Evolutionary conservation across 1,140 invertebrate genomes (phyloP), one percentile per base, ranked within the genome.

Genomic region (Diorhabda elongata): DNA sequence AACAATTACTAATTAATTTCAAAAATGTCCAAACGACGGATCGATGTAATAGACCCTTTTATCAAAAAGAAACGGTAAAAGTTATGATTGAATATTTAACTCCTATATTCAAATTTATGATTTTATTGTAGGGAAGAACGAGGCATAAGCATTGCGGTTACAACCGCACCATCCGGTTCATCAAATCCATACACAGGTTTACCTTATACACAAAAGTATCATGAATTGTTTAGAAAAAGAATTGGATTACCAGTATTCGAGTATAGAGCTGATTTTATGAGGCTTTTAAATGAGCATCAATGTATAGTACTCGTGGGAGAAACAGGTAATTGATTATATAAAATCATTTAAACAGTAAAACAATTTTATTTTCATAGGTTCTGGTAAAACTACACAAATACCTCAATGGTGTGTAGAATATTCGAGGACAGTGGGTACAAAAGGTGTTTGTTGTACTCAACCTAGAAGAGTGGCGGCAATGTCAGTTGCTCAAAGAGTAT

Each of bases 381-480:
- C 94, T 68, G 97, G 97, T 1, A 99, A 99, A 85, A 99, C 98
- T 2, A 99, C 98, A 44, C 97, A 94, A 77, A 94, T 94, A 76
- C 92, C 92, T 2, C 93, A 95, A 82, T 90, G 95, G 95, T 97
- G 95, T 82, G 91, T 97, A 1, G 95, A 98, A 74, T 97, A 91
- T 85, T 91, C 95, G 0, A 80, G 85, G 26, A 85, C 88, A 7
- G 83, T 87, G 58, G 90, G 90, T 0, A 85, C 81, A 79, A 94
- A 91, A 80, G 93, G 91, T 8, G 97, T 99, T 0, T 96, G 96
- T 4, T 99, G 98, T 83, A 99, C 98, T 0, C 97, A 98, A 80
- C 98, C 98, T 0, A 85, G 98, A 77, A 83, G 98, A 86, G 98
- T 99, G 61, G 98, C 98, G 9, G 98, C 98, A 9, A 99, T 99